Evolutionary conservation across 2,113 vertebrate species (phyloP).

Genomic region (Psittacara wagleri): DNA sequence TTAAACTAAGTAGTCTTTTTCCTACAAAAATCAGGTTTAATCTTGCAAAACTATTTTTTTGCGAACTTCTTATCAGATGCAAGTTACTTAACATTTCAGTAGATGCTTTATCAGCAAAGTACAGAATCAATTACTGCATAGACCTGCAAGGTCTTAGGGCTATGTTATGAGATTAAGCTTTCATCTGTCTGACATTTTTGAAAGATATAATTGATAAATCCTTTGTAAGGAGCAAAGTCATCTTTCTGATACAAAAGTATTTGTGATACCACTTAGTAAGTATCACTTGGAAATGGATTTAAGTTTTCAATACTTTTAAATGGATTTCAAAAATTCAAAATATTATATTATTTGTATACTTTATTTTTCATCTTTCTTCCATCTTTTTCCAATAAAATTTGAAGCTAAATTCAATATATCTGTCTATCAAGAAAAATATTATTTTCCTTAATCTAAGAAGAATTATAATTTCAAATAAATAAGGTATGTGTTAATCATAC

Average conservation of each 20-base stretch:
- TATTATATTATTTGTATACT: background rate
- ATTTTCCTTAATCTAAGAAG: background rate
- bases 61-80: background rate
- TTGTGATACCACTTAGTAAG: background rate
- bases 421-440: background rate
- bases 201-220: slow-evolving; percentile 33
- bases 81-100: slow-evolving; percentile 7
- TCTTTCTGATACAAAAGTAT: background rate
- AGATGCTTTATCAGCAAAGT: background rate
- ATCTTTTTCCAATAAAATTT: background rate
- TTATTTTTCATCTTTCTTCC: slow-evolving; percentile 39
- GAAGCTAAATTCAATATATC: slow-evolving; percentile 23
- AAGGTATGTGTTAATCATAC: background rate
- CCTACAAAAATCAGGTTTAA: background rate
- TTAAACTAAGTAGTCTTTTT: background rate
- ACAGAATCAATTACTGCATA: background rate
- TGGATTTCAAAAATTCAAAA: slow-evolving; percentile 27
- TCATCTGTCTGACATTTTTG: slow-evolving; percentile 6
- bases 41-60: background rate
- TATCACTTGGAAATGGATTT: slow-evolving; percentile 16
- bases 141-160: background rate
- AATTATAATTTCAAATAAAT: background rate
- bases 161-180: background rate
- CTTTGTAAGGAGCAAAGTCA: slow-evolving; percentile 9
- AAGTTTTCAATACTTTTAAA: slow-evolving; percentile 34